Conservation (phyloP, 1,140 invertebrate genomes). For the Temnothorax longispinosus region DNA sequence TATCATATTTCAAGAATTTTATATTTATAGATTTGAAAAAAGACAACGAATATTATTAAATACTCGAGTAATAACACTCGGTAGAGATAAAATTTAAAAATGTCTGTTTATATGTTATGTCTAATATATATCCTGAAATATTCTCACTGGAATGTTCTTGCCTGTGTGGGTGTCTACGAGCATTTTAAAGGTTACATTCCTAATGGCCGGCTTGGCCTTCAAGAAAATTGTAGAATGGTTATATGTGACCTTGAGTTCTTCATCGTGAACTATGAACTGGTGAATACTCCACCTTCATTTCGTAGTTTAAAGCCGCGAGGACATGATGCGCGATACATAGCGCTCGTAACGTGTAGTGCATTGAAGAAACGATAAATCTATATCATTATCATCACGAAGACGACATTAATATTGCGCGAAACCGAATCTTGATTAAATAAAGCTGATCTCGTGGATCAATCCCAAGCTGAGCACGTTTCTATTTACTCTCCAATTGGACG, state of each 20-base stretch:
- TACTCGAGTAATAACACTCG: not conserved
- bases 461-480: not conserved
- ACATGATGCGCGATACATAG: no score
- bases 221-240: slow-evolving; percentile 44
- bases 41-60: not conserved
- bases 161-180: not conserved
- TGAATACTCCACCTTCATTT: slow-evolving; percentile 11
- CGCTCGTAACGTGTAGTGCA: not conserved
- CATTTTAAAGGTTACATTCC: slow-evolving; percentile 39
- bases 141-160: slow-evolving; percentile 3
- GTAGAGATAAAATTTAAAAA: not conserved
- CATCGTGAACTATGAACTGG: slow-evolving; percentile 35
- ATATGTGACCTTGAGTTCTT: slow-evolving; percentile 20
- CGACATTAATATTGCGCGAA: not conserved
- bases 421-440: slow-evolving; percentile 22
- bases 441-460: not conserved
- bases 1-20: not conserved
- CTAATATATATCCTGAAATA: not conserved
- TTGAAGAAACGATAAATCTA: not conserved
- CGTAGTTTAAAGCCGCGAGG: not conserved
- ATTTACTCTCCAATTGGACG: slow-evolving; percentile 42
- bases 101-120: not conserved
- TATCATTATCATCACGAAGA: not conserved
- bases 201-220: slow-evolving; percentile 30
- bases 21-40: not conserved